phyloP scores from a whole-genome alignment of 2,113 vertebrate species.

The Callithrix jacchus region DNA sequence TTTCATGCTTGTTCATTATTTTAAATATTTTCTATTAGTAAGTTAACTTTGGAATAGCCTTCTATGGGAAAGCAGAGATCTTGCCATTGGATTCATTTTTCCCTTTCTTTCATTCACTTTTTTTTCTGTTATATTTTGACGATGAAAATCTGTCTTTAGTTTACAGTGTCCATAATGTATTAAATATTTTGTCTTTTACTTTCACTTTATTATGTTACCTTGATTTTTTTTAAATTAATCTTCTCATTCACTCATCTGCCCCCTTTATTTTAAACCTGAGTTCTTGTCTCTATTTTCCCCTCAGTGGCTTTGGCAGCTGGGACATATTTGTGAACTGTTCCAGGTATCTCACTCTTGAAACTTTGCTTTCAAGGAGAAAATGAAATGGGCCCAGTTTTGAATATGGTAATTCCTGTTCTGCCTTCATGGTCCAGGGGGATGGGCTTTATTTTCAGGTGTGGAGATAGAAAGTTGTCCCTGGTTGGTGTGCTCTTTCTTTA shows the following conservation, averaged over 20 bases:
- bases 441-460: conserved; percentile 9
- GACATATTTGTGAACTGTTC: neutral
- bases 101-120: neutral
- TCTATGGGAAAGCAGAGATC: neutral
- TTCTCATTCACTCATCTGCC: neutral
- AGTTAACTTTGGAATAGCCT: neutral
- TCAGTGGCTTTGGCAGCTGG: neutral
- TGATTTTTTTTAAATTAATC: neutral
- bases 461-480: neutral
- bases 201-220: neutral
- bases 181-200: neutral
- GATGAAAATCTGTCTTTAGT: neutral
- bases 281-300: conserved; percentile 4
- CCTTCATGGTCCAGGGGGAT: neutral
- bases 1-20: neutral
- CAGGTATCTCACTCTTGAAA: neutral
- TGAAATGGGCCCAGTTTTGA: neutral
- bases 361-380: neutral
- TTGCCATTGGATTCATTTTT: neutral
- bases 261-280: neutral
- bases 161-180: neutral
- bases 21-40: neutral
- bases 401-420: neutral
- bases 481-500: neutral
- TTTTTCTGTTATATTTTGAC: neutral